Percentiles rank a stretch among this genome's conserved stretches.
Evolutionary conservation across 1,140 invertebrate species (phyloP).

Genomic region (Sipha flava): DNA sequence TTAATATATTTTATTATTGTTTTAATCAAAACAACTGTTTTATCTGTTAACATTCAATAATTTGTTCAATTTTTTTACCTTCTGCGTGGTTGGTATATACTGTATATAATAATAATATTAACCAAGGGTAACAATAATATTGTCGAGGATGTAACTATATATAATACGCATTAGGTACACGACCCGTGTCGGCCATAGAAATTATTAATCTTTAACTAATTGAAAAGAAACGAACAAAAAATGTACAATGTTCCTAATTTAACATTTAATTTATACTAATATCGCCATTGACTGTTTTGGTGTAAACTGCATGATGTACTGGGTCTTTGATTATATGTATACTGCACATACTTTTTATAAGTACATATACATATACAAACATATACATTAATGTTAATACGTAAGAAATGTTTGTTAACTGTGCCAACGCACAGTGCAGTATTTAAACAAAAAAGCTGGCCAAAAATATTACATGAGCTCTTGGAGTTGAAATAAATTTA

Average conservation of each 20-base stretch:
- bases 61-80: neutral
- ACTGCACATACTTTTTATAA: neutral
- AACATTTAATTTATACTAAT: neutral
- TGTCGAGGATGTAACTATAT: neutral
- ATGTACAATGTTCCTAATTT: slow-evolving; percentile 8
- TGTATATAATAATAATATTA: neutral
- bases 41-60: neutral
- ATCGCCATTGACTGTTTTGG: slow-evolving; percentile 6
- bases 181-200: no score
- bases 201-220: slow-evolving; percentile 6
- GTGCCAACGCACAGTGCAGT: no score
- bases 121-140: neutral
- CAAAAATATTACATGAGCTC: no score
- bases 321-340: neutral
- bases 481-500: no score
- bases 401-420: neutral
- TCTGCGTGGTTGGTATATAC: neutral
- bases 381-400: no score
- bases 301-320: neutral
- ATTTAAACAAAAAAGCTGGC: no score
- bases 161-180: no score
- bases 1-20: neutral
- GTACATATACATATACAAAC: neutral
- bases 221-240: neutral
- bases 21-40: neutral